Percentiles rank a stretch among this genome's conserved stretches.
Conservation (phyloP, 2,888 invertebrate genomes). For the Yponomeuta malinellus region DNA sequence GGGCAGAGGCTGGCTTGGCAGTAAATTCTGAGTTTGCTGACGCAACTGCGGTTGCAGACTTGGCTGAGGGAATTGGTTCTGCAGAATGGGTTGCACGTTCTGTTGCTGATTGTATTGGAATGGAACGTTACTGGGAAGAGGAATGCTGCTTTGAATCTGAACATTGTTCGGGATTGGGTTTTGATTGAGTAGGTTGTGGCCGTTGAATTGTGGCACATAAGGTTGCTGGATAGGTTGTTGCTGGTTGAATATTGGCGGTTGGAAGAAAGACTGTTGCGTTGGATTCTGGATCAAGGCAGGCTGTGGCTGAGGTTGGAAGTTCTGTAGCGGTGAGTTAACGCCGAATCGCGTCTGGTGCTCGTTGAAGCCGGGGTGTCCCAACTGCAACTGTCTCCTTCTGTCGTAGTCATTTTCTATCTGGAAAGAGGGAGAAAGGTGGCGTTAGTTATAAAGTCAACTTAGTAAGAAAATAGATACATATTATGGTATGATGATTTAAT, state of each 20-base stretch:
- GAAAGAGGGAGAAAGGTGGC: conserved; percentile 33
- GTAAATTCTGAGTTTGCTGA: conserved; percentile 28
- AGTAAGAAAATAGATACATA: background rate
- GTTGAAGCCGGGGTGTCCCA: conserved; percentile 58
- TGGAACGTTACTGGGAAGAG: conserved; percentile 40
- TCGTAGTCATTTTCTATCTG: conserved; percentile 72
- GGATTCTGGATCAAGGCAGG: conserved; percentile 41
- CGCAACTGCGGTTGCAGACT: conserved; percentile 29
- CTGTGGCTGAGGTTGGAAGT: conserved; percentile 45
- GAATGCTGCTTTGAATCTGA: conserved; percentile 7
- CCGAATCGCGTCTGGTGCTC: conserved; percentile 70
- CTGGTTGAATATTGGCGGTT: conserved; percentile 48
- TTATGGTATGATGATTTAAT: too few relatives aligned
- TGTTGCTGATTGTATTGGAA: conserved; percentile 7
- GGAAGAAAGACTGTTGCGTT: conserved; percentile 34
- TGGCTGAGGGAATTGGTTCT: conserved; percentile 32
- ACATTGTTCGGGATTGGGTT: conserved; percentile 44
- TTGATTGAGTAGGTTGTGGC: conserved; percentile 33
- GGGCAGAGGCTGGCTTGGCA: conserved; percentile 47
- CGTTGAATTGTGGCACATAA: conserved; percentile 59
- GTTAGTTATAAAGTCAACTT: conserved; percentile 5
- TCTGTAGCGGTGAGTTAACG: conserved; percentile 58
- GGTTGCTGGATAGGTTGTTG: conserved; percentile 44
- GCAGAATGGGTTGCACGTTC: background rate
- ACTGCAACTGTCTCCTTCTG: conserved; percentile 57